A percentile compares a stretch with the other conserved stretches of the same genome.
Conservation (phyloP, 2,888 invertebrate genomes). For the Aphidius colemani region DNA sequence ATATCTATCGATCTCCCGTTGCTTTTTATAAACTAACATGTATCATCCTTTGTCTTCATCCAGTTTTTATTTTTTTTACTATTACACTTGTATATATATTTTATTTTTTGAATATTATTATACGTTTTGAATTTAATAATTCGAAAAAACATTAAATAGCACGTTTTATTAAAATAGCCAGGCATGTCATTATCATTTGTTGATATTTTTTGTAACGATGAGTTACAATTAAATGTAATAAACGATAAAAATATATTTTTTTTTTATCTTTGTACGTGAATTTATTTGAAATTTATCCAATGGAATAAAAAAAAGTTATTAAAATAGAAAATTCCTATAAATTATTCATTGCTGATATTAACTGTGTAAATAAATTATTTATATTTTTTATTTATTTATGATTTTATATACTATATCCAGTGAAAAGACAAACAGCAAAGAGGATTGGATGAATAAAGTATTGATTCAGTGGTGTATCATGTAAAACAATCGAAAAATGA, state of each 20-base stretch:
- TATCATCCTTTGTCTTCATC: conserved; percentile 22
- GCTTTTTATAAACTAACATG: conserved; percentile 19
- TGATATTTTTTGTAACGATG: conserved; percentile 37
- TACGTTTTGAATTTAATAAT: neutral
- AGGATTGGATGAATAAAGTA: too few species aligned
- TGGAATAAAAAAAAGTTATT: conserved; percentile 5
- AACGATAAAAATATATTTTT: conserved; percentile 40
- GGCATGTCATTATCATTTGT: too few species aligned
- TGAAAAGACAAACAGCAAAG: too few species aligned
- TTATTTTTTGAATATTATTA: too few species aligned
- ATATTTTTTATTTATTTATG: too few species aligned
- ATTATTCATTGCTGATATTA: too few species aligned
- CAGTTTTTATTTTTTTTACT: conserved; percentile 26
- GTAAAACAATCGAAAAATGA: too few species aligned
- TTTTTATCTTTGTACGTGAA: conserved; percentile 10
- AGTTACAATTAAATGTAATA: conserved; percentile 55
- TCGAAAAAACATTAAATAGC: neutral
- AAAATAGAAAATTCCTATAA: neutral
- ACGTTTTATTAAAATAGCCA: too few species aligned
- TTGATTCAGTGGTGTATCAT: too few species aligned
- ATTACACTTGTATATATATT: conserved; percentile 17
- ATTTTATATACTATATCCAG: too few species aligned
- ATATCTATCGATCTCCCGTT: conserved; percentile 39
- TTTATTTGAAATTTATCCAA: conserved; percentile 5
- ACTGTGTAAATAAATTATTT: too few species aligned